Conservation (phyloP, 2,888 invertebrate genomes). For the Ypsolopha scabrella region DNA sequence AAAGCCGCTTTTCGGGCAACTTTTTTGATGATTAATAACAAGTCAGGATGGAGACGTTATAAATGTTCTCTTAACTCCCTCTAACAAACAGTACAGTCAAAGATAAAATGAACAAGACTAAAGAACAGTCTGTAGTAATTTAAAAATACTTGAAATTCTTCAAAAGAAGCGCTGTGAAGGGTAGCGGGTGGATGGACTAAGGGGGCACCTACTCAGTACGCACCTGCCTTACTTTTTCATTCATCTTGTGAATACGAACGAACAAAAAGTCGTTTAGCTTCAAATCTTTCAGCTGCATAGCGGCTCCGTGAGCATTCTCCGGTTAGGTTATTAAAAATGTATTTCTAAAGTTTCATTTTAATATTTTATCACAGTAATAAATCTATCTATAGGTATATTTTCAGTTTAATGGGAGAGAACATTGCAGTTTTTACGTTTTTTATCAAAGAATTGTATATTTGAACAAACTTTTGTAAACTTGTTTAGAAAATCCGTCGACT, state of each 20-base stretch:
- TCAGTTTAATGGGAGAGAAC: not conserved
- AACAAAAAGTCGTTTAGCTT: not conserved
- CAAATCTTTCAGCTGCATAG: too few relatives aligned
- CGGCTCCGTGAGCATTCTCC: too few relatives aligned
- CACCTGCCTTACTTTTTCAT: constrained; percentile 48
- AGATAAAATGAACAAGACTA: constrained; percentile 45
- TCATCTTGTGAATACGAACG: constrained; percentile 57
- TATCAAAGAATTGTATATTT: not conserved
- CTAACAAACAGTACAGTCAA: constrained; percentile 39
- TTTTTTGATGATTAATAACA: constrained; percentile 58
- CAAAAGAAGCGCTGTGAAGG: constrained; percentile 21
- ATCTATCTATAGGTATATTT: too few relatives aligned
- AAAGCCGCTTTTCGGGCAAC: constrained; percentile 21
- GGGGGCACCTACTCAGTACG: constrained; percentile 15
- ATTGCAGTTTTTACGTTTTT: not conserved
- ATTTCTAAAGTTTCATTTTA: too few relatives aligned
- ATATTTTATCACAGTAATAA: too few relatives aligned
- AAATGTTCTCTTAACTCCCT: constrained; percentile 25
- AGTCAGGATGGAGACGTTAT: constrained; percentile 52
- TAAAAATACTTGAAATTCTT: constrained; percentile 46
- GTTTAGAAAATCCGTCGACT: constrained; percentile 14
- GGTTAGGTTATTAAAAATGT: too few relatives aligned
- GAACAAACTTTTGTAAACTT: not conserved
- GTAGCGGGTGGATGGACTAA: constrained; percentile 13
- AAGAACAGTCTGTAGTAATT: constrained; percentile 27